A percentile compares a stretch with the other conserved stretches of the same genome.
phyloP scores from a whole-genome alignment of 2,113 vertebrate species.

The Salvelinus namaycush region DNA sequence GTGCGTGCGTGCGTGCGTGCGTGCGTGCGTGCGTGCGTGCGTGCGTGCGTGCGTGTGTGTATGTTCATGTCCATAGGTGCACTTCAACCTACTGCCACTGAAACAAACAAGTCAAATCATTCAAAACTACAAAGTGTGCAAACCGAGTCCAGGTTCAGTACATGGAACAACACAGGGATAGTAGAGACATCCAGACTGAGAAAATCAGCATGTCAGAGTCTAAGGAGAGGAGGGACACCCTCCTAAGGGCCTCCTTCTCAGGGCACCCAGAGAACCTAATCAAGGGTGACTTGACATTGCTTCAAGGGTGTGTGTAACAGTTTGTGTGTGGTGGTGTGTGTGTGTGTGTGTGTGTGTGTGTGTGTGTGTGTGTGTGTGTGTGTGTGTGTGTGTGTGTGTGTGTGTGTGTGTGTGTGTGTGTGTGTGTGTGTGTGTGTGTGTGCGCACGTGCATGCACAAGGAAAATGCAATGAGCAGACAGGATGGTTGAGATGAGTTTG shows the following conservation, averaged over 20 bases:
- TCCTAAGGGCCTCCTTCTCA: conserved; percentile 31
- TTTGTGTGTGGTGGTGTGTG: conserved; percentile 5
- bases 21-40: too few species aligned
- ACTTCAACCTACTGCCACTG: neutral
- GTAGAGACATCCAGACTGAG: neutral
- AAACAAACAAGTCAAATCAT: too few species aligned
- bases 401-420: neutral
- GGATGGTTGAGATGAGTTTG: conserved; percentile 22
- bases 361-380: neutral
- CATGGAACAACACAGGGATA: neutral
- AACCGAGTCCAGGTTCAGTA: neutral
- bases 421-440: too few species aligned
- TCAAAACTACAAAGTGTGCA: neutral
- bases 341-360: conserved; percentile 3
- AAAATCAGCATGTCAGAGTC: neutral
- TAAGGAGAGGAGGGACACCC: neutral
- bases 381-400: neutral
- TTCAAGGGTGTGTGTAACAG: conserved; percentile 44
- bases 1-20: too few species aligned
- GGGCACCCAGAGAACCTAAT: conserved; percentile 51
- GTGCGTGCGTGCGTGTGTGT: too few species aligned
- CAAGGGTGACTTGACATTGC: conserved; percentile 71
- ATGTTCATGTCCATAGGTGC: neutral
- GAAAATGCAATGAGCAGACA: conserved; percentile 30
- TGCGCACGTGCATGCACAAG: neutral